Conservation (phyloP, 2,113 vertebrate genomes). For the Pangasianodon hypophthalmus region DNA sequence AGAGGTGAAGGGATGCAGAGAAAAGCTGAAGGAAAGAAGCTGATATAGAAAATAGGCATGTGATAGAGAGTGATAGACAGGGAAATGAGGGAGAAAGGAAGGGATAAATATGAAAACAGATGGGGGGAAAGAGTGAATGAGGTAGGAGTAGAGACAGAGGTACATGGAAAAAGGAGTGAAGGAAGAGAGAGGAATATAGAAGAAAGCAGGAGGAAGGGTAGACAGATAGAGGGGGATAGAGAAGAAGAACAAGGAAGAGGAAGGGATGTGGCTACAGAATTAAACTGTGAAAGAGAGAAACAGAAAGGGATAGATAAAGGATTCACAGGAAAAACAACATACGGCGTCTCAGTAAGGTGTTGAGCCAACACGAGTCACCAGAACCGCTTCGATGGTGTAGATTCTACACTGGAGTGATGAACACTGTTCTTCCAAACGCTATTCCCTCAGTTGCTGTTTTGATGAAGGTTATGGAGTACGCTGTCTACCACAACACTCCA, state of each 20-base stretch:
- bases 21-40: background rate
- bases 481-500: background rate
- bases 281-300: background rate
- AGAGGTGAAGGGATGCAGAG: background rate
- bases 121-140: background rate
- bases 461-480: background rate
- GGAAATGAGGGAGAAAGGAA: background rate
- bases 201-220: background rate
- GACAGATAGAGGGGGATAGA: background rate
- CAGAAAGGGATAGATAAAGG: background rate
- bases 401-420: background rate
- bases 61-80: background rate
- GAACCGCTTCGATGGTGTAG: background rate
- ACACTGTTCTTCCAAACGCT: background rate
- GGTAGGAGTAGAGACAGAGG: too few relatives aligned
- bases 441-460: background rate
- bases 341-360: background rate
- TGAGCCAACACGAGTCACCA: background rate
- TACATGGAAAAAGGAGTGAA: background rate
- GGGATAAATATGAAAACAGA: constrained; percentile 20
- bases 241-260: background rate
- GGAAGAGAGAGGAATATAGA: background rate
- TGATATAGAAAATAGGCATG: background rate
- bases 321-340: background rate
- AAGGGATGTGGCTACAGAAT: background rate